phyloP scores from a whole-genome alignment of 2,888 invertebrate species.

The Plagodis dolabraria region DNA sequence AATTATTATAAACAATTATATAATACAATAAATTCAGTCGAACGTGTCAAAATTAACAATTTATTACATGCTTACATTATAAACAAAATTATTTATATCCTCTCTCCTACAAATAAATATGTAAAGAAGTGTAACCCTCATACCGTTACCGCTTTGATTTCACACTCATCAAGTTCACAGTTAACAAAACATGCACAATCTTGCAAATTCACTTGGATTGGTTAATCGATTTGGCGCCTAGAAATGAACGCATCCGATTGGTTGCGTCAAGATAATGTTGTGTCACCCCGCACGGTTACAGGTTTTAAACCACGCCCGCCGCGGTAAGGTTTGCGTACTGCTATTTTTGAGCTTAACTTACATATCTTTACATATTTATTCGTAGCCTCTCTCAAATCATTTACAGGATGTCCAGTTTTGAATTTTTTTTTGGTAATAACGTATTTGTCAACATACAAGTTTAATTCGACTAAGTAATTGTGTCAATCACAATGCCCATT shows the following conservation, averaged over 20 bases:
- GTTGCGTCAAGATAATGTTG: no score
- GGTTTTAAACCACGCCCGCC: no score
- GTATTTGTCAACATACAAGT: slow-evolving; percentile 62
- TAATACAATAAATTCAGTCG: slow-evolving; percentile 72
- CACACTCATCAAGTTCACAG: no score
- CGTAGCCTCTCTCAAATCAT: slow-evolving; percentile 15
- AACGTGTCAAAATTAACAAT: slow-evolving; percentile 75
- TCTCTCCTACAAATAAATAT: neutral
- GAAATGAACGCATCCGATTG: no score
- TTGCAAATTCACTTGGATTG: no score
- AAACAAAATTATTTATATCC: slow-evolving; percentile 66
- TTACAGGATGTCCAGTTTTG: slow-evolving; percentile 33
- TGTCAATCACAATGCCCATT: slow-evolving; percentile 51
- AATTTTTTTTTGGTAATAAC: slow-evolving; percentile 71
- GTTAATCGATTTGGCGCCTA: no score
- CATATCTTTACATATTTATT: slow-evolving; percentile 59
- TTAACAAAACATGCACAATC: no score
- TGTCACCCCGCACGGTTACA: no score
- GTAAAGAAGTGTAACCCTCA: no score
- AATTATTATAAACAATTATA: slow-evolving; percentile 49
- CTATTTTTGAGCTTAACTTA: no score
- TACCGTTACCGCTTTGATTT: no score
- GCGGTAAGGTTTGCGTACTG: no score
- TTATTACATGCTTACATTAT: slow-evolving; percentile 61
- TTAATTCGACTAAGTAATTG: slow-evolving; percentile 63